Base-by-base conservation (phyloP, 2,113 vertebrate genomes). In the Leucopsar rothschildi region DNA sequence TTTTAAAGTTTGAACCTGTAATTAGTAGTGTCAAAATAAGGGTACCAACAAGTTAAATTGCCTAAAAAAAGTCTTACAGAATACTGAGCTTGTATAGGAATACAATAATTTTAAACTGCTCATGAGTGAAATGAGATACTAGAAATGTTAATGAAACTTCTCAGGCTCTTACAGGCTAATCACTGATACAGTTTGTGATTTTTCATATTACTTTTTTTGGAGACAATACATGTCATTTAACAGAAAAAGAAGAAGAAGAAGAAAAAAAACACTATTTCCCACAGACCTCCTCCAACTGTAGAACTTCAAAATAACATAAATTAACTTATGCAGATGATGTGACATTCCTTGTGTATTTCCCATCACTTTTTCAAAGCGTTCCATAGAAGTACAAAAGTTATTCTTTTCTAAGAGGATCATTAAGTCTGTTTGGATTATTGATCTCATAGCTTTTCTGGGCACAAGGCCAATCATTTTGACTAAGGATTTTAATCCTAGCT, bases 41-140 rank as follows among this genome's bases (percentile, higher is more conserved):
- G 49, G 63, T 81, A 57, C 19, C 52, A 92, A 49, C 39, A 88
- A 90, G 52, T 63, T 83, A 64, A 88, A 90, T 73, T 81, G 63
- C 75, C 39, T 80, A 92, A 92, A 72, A 57, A 56, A 75, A 47
- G 25, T 56, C 57, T 55, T 91, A 44, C 22, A 60, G 60, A 76
- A 82, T 61, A 66, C 33, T 64, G 64, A 81, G 61, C 55, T 92
- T 72, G 10, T 75, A 57, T 75, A 55, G 29, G 68, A 93, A 68
- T 88, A 82, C 37, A 91, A 75, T 90, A 56, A 95, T 91, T 95
- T 90, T 96, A 86, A 96, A 95, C 82, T 95, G 86, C 50, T 97
- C 96, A 95, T 88, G 96, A 97, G 91, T 97, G 91, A 97, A 97
- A 97, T 96, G 78, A 97, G 92, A 93, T 92, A 88, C 53, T 84